Percentiles rank a stretch among this genome's conserved stretches.
These are phyloP conservation scores for Caerostris darwini DNA, from an alignment of 1,140 invertebrate genomes.

Conservation along the genomic window DNA sequence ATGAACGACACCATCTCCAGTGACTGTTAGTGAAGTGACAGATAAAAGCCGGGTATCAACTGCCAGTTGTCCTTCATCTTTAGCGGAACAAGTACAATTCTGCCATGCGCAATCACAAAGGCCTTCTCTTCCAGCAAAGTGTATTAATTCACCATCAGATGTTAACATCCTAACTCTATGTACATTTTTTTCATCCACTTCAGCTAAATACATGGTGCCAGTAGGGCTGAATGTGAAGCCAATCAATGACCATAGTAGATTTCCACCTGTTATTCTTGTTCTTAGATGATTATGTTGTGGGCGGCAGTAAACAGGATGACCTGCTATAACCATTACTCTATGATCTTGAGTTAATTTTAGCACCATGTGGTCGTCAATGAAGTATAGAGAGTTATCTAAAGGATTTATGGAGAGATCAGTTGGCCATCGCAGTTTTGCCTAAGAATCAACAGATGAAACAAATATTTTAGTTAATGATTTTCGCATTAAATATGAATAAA, in stretches of 20 bases:
- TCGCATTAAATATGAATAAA: too few relatives aligned
- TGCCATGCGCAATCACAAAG: slow-evolving; percentile 76
- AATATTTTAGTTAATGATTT: neutral
- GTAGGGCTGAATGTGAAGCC: slow-evolving; percentile 93
- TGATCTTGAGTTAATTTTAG: slow-evolving; percentile 92
- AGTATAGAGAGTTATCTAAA: slow-evolving; percentile 95
- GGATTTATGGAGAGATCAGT: slow-evolving; percentile 96
- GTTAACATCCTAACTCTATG: slow-evolving; percentile 93
- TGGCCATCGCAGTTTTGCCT: slow-evolving; percentile 96
- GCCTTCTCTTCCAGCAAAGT: slow-evolving; percentile 90
- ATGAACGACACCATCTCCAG: slow-evolving; percentile 95
- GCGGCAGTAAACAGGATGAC: slow-evolving; percentile 94
- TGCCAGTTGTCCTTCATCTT: slow-evolving; percentile 77
- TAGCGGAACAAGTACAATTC: slow-evolving; percentile 77
- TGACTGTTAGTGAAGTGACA: slow-evolving; percentile 89
- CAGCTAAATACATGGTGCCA: slow-evolving; percentile 95
- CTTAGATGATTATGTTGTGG: slow-evolving; percentile 84
- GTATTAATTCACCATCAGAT: slow-evolving; percentile 94
- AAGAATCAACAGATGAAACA: slow-evolving; percentile 72
- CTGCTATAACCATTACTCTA: slow-evolving; percentile 94
- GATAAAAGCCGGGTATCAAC: slow-evolving; percentile 90
- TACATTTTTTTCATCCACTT: slow-evolving; percentile 97
- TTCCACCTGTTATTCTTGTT: slow-evolving; percentile 84
- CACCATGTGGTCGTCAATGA: slow-evolving; percentile 97
- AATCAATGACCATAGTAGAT: slow-evolving; percentile 83